phyloP scores from a whole-genome alignment of 2,113 vertebrate genomes.

The Hyperopisus bebe region DNA sequence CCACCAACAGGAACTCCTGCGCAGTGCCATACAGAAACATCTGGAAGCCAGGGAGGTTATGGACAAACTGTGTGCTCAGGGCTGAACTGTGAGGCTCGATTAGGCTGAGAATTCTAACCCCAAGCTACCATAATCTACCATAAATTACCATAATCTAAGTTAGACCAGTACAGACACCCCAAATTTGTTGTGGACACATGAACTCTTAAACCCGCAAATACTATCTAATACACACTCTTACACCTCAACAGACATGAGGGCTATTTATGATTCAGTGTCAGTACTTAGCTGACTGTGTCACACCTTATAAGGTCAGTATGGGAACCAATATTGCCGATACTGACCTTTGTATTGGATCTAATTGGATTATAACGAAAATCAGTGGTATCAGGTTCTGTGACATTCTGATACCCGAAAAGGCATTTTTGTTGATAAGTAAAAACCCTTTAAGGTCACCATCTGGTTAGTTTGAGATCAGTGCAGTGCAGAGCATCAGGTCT shows the following conservation, averaged over 20 bases:
- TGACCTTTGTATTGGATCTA: neutral
- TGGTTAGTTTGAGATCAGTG: neutral
- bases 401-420: neutral
- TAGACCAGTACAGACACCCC: neutral
- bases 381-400: neutral
- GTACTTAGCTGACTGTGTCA: neutral
- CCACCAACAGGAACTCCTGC: neutral
- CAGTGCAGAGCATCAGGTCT: neutral
- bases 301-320: neutral
- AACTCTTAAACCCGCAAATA: neutral
- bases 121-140: neutral
- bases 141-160: neutral
- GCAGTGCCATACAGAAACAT: neutral
- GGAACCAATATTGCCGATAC: neutral
- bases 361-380: neutral
- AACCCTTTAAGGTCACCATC: neutral
- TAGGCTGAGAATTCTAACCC: neutral
- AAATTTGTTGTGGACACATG: neutral
- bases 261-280: neutral
- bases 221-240: neutral
- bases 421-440: neutral
- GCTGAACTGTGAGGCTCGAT: too few relatives aligned
- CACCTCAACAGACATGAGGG: neutral
- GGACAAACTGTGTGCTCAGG: constrained; percentile 32
- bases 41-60: neutral